These are phyloP conservation scores for Anastrepha obliqua DNA, from an alignment of 1,140 invertebrate species.

Conservation along the genomic window DNA sequence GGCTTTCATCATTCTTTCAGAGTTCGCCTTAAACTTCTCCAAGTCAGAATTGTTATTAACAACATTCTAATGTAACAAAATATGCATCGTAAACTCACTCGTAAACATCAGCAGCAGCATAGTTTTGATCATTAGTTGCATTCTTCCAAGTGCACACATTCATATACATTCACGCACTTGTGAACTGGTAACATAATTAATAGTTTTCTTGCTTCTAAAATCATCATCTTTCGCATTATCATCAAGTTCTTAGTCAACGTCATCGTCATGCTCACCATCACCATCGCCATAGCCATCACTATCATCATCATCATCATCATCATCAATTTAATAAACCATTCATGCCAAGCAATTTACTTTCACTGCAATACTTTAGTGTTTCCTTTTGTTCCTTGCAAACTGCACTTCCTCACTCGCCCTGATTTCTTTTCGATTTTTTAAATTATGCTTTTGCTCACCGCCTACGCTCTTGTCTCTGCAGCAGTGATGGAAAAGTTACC, in stretches of 20 bases:
- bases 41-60: conserved; percentile 16
- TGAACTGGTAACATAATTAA: background rate
- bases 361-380: conserved; percentile 8
- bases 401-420: too few species aligned
- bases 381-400: background rate
- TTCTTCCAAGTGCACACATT: background rate
- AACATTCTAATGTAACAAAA: background rate
- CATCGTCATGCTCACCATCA: background rate
- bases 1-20: background rate
- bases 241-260: background rate
- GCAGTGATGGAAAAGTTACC: background rate
- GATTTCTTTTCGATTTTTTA: background rate
- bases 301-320: background rate
- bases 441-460: background rate
- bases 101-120: background rate
- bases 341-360: conserved; percentile 47
- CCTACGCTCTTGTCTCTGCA: background rate
- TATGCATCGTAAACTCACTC: background rate
- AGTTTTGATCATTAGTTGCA: conserved; percentile 43
- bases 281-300: background rate
- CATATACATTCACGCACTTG: background rate
- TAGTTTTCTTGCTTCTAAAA: background rate
- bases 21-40: background rate
- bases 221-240: background rate
- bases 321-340: conserved; percentile 47